phyloP scores from a whole-genome alignment of 2,113 vertebrate genomes.

The Cyrtonyx montezumae region DNA sequence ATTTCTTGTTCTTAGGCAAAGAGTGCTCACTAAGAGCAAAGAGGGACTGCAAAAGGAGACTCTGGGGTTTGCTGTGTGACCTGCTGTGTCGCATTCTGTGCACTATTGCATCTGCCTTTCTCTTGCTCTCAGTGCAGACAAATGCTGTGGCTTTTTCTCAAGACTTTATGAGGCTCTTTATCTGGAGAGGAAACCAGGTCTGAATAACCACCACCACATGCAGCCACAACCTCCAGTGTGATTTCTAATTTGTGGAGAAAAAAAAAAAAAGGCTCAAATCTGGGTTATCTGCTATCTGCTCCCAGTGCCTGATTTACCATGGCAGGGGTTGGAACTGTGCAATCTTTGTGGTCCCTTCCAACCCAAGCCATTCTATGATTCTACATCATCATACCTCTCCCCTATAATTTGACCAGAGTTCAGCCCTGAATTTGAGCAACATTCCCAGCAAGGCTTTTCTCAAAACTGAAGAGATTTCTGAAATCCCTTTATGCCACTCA shows the following conservation, averaged over 20 bases:
- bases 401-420: not conserved
- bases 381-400: not conserved
- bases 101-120: not conserved
- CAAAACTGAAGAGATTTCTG: not conserved
- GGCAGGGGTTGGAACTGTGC: too few relatives aligned
- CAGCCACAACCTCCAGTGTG: not conserved
- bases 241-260: not conserved
- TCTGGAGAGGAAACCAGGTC: not conserved
- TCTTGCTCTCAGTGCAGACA: not conserved
- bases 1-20: not conserved
- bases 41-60: not conserved
- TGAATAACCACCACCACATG: not conserved
- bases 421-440: not conserved
- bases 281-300: not conserved
- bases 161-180: not conserved
- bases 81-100: accelerated
- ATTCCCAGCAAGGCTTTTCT: not conserved
- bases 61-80: not conserved
- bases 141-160: accelerated
- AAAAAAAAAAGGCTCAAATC: not conserved
- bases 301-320: too few relatives aligned
- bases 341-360: too few relatives aligned
- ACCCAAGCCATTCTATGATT: too few relatives aligned
- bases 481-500: not conserved
- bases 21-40: not conserved